phyloP scores from a whole-genome alignment of 1,140 invertebrate species.

The Yoshiicerus persimilis region DNA sequence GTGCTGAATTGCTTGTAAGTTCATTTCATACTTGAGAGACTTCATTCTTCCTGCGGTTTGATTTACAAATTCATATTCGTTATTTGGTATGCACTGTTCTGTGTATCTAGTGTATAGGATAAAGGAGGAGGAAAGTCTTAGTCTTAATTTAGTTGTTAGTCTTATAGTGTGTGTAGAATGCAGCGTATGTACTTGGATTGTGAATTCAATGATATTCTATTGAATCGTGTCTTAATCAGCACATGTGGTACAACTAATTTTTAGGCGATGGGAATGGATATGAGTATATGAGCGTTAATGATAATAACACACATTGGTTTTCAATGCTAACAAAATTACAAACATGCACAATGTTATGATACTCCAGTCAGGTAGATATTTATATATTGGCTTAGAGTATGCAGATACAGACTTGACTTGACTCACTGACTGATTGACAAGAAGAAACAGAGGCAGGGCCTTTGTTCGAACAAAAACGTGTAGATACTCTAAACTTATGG shows the following conservation, averaged over 20 bases:
- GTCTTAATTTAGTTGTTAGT: neutral
- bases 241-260: neutral
- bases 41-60: slow-evolving; percentile 1
- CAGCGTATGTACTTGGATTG: neutral
- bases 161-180: too few relatives aligned
- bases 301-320: slow-evolving; percentile 2
- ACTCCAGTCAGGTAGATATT: neutral
- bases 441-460: neutral
- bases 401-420: neutral
- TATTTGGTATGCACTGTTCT: too few relatives aligned
- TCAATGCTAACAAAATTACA: slow-evolving; percentile 3
- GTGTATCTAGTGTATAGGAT: too few relatives aligned
- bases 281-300: neutral
- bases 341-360: neutral
- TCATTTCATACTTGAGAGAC: neutral
- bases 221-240: slow-evolving; percentile 6
- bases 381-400: neutral
- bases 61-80: neutral
- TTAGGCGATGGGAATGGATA: neutral
- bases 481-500: neutral
- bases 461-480: neutral
- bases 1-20: neutral
- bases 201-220: neutral
- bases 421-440: neutral
- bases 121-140: too few relatives aligned